Conservation (phyloP, 2,797 vertebrate genomes). For the Paramormyrops hopkinsi region DNA sequence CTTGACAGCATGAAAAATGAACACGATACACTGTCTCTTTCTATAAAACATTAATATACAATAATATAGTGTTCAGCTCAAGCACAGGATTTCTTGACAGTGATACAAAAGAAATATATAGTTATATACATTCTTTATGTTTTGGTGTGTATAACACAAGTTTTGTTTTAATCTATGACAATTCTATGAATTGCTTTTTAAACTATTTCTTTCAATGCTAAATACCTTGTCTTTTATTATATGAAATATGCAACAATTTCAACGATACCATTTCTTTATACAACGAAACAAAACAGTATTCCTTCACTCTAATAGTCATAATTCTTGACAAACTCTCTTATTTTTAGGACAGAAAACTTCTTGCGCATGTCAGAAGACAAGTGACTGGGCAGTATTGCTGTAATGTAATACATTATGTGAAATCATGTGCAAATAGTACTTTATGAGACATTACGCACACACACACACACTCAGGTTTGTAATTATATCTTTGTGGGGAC, state of each 20-base stretch:
- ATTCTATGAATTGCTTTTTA: background rate
- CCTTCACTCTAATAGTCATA: background rate
- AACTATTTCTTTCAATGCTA: background rate
- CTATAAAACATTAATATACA: slow-evolving; percentile 64
- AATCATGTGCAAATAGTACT: background rate
- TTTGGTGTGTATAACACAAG: background rate
- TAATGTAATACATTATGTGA: background rate
- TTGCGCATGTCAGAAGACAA: background rate
- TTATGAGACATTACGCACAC: background rate
- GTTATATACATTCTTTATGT: background rate
- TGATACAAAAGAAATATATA: slow-evolving; percentile 14
- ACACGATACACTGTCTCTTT: slow-evolving; percentile 67
- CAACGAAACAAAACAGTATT: background rate
- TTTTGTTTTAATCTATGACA: background rate
- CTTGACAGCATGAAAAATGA: slow-evolving; percentile 76
- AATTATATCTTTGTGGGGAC: background rate
- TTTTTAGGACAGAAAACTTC: background rate
- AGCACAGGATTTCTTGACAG: slow-evolving; percentile 45
- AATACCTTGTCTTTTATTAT: background rate
- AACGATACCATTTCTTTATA: background rate
- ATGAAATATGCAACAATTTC: background rate
- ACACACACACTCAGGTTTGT: background rate
- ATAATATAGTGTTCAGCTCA: slow-evolving; percentile 48
- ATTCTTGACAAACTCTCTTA: background rate
- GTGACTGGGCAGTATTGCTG: background rate